Base-by-base conservation (phyloP, 2,113 vertebrate species). In the Tachycineta bicolor region DNA sequence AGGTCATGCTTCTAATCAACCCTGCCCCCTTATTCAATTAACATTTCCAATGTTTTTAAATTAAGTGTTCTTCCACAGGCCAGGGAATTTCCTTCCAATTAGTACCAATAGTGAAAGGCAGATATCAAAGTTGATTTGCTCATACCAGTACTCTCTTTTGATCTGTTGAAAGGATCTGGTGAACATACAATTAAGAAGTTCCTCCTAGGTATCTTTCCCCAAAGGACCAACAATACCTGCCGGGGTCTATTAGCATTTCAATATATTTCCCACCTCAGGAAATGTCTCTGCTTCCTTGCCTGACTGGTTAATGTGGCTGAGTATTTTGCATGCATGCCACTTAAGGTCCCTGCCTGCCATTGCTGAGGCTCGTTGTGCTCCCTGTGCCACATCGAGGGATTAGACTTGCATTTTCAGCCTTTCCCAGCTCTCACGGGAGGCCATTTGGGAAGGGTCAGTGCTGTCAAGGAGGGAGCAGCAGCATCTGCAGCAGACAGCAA, bases 51-150 rank as follows among this genome's bases (percentile, higher is more conserved):
- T 90, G 75, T 84, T 95, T 96, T 96, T 83, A 94, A 91, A 97
- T 96, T 82, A 90, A 89, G 56, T 31, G 12, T 49, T 92, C 85
- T 85, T 95, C 89, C 67, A 87, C 56, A 87, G 83, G 62, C 84
- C 55, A 59, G 74, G 83, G 76, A 88, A 92, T 97, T 96, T 97
- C 89, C 90, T 92, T 90, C 95, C 94, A 96, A 95, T 97, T 97
- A 97, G 91, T 78, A 75, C n/a, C 47, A 75, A 64, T 28, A 86
- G 85, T 65, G 56, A 97, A 96, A 94, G 89, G 73, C 83, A 93
- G 74, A 87, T 89, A 96, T 96, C 92, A 96, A 96, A 96, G 92
- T 97, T 97, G 97, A 94, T 97, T 97, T 97, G 87, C 89, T 94
- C 6, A 5, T 75, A 97, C 90, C 89, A 52, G 76, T 80, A 77